Percentiles rank a stretch among this genome's conserved stretches.
phyloP scores from a whole-genome alignment of 2,888 invertebrate genomes.

The Galerucella calmariensis region DNA sequence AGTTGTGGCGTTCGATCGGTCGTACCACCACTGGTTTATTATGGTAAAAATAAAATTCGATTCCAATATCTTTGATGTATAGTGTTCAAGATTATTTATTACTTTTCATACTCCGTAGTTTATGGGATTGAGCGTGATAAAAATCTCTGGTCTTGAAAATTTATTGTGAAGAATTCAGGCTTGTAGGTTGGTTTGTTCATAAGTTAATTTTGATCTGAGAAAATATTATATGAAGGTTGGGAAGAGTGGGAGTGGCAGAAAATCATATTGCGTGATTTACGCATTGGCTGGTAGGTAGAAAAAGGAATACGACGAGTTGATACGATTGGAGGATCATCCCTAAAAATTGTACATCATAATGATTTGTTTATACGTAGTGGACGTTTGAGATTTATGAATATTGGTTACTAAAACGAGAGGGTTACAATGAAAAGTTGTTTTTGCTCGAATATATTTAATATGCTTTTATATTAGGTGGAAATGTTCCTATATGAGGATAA shows the following conservation, averaged over 20 bases:
- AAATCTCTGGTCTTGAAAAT: slow-evolving; percentile 34
- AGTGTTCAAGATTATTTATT: slow-evolving; percentile 34
- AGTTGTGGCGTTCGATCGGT: no score
- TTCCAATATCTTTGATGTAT: slow-evolving; percentile 41
- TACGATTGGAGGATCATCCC: slow-evolving; percentile 7
- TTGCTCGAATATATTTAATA: not conserved
- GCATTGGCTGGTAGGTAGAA: slow-evolving; percentile 11
- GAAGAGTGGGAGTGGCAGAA: slow-evolving; percentile 20
- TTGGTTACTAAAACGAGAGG: not conserved
- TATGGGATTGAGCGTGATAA: slow-evolving; percentile 41
- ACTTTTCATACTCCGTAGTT: slow-evolving; percentile 36
- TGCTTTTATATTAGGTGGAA: not conserved
- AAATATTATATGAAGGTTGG: slow-evolving; percentile 25
- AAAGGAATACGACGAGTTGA: not conserved
- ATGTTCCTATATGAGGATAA: no score
- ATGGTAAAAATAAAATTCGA: slow-evolving; percentile 30
- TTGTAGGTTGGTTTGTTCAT: slow-evolving; percentile 32
- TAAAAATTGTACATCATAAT: slow-evolving; percentile 28
- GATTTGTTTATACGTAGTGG: slow-evolving; percentile 36
- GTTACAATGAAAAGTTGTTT: not conserved
- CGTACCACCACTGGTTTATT: slow-evolving; percentile 18
- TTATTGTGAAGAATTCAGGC: slow-evolving; percentile 34
- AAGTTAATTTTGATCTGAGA: slow-evolving; percentile 30
- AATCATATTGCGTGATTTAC: slow-evolving; percentile 21
- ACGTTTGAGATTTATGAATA: not conserved